phyloP scores from a whole-genome alignment of 2,888 invertebrate species.

The Mythimna lalbum region DNA sequence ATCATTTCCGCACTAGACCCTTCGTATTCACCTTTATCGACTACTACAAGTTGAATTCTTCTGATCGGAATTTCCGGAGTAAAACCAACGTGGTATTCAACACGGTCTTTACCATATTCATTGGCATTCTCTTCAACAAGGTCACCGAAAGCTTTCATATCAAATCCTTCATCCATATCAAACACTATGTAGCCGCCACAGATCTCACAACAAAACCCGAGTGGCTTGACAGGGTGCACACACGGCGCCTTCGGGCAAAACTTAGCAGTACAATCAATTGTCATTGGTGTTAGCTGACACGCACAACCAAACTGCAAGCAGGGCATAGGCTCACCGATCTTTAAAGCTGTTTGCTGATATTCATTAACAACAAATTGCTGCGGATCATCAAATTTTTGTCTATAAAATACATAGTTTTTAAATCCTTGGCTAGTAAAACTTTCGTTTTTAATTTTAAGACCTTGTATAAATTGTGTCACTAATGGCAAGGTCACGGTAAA shows the following conservation, averaged over 20 bases:
- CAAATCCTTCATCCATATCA: slow-evolving; percentile 75
- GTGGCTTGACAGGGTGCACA: slow-evolving; percentile 79
- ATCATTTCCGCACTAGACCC: slow-evolving; percentile 79
- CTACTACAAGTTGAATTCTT: slow-evolving; percentile 80
- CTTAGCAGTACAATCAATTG: slow-evolving; percentile 79
- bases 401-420: slow-evolving; percentile 22
- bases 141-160: slow-evolving; percentile 74
- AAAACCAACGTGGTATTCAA: slow-evolving; percentile 80
- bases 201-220: slow-evolving; percentile 84
- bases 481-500: slow-evolving; percentile 78
- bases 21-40: slow-evolving; percentile 80
- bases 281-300: slow-evolving; percentile 74
- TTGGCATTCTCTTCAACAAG: slow-evolving; percentile 71
- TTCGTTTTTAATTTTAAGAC: slow-evolving; percentile 68
- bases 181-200: slow-evolving; percentile 82
- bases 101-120: slow-evolving; percentile 67
- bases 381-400: slow-evolving; percentile 53
- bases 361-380: slow-evolving; percentile 75
- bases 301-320: slow-evolving; percentile 78
- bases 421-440: slow-evolving; percentile 61
- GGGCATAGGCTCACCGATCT: slow-evolving; percentile 60
- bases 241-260: slow-evolving; percentile 79
- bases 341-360: slow-evolving; percentile 65
- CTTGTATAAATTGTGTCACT: slow-evolving; percentile 69
- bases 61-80: slow-evolving; percentile 56